phyloP scores from a whole-genome alignment of 2,888 invertebrate species.

The Dolichopus griseipennis region DNA sequence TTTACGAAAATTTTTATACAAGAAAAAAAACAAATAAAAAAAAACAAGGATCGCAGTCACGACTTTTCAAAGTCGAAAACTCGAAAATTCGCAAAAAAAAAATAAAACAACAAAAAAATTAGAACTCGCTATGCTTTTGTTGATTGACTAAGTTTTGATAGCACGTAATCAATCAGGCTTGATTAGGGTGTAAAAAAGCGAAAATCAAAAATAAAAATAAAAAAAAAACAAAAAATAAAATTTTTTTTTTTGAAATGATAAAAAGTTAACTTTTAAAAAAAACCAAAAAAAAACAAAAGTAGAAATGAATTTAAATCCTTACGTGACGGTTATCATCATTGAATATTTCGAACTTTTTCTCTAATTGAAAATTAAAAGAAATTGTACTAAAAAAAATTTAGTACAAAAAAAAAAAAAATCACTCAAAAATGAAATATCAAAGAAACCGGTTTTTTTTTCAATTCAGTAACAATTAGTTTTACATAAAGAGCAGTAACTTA shows the following conservation, averaged over 20 bases:
- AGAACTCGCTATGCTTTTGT: neutral
- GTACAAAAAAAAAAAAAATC: too few species aligned
- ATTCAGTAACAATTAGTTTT: too few species aligned
- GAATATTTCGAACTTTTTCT: too few species aligned
- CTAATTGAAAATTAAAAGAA: too few species aligned
- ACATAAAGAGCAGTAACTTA: too few species aligned
- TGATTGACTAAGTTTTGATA: slow-evolving; percentile 4
- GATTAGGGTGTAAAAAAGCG: slow-evolving; percentile 1
- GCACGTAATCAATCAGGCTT: slow-evolving; percentile 1
- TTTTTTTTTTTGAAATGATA: neutral
- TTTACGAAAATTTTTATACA: neutral
- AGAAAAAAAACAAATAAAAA: neutral
- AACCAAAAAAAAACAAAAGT: too few species aligned
- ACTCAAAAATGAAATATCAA: too few species aligned
- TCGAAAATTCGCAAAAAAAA: neutral
- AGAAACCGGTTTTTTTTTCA: too few species aligned
- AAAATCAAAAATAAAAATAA: neutral
- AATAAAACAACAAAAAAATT: neutral
- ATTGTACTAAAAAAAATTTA: too few species aligned
- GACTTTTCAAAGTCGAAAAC: slow-evolving; percentile 1
- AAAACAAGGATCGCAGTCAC: slow-evolving; percentile 2
- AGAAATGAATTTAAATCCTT: neutral
- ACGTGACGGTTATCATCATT: neutral
- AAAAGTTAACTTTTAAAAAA: neutral
- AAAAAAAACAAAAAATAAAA: neutral